Evolutionary conservation across 2,888 invertebrate genomes (phyloP).

Genomic region (Erpobdella octoculata): DNA sequence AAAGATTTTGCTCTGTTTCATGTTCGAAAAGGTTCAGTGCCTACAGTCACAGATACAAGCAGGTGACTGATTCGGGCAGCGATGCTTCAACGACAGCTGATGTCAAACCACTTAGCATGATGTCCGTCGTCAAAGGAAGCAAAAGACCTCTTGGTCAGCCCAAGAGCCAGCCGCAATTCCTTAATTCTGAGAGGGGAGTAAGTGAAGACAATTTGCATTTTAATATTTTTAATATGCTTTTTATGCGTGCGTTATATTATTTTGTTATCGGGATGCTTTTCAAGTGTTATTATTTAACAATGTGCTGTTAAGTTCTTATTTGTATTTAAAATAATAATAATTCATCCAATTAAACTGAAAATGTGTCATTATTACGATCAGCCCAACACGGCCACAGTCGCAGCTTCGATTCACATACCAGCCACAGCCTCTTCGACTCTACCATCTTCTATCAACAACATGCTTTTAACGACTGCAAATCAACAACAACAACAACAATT

Average conservation of each 20-base stretch:
- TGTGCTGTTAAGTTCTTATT: no score
- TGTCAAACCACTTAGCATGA: constrained; percentile 17
- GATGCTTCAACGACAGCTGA: neutral
- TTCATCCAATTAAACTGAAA: no score
- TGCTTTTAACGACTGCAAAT: neutral
- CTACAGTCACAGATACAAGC: constrained; percentile 27
- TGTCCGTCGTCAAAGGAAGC: constrained; percentile 26
- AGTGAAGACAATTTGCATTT: no score
- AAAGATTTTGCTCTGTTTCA: constrained; percentile 65
- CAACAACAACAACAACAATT: neutral
- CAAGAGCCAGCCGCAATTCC: neutral
- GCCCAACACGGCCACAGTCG: constrained; percentile 15
- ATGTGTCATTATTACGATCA: neutral
- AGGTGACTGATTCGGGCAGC: neutral
- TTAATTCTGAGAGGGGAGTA: neutral
- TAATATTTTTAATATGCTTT: no score
- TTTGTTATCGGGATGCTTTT: no score
- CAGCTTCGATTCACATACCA: constrained; percentile 24
- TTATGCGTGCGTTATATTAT: no score
- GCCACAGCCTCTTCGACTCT: neutral
- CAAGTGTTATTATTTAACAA: no score
- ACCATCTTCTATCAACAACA: neutral
- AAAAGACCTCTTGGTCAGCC: neutral
- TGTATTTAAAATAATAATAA: no score
- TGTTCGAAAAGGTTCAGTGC: constrained; percentile 62